Conservation (phyloP, 2,113 vertebrate species). For the Brachyistius frenatus region DNA sequence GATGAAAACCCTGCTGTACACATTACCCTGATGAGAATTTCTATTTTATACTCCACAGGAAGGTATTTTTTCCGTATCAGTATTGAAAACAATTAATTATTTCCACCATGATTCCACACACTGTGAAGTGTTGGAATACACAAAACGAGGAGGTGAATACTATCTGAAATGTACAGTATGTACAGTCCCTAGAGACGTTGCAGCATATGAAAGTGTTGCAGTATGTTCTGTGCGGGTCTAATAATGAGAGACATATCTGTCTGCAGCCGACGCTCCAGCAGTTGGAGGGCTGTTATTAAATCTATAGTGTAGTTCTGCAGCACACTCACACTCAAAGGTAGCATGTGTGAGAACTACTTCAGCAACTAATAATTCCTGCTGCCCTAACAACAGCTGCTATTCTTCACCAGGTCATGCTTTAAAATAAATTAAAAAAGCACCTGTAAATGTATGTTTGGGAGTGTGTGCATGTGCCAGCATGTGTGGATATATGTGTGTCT, state of each 20-base stretch:
- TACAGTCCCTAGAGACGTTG: neutral
- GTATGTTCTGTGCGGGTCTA: neutral
- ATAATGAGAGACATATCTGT: conserved; percentile 1
- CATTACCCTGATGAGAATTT: too few relatives aligned
- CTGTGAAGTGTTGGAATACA: neutral
- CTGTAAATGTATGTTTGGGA: neutral
- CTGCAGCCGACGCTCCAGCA: neutral
- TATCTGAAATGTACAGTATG: too few relatives aligned
- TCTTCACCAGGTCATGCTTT: neutral
- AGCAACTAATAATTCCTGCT: conserved; percentile 2
- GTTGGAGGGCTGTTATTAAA: neutral
- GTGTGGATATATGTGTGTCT: neutral
- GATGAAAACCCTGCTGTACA: too few relatives aligned
- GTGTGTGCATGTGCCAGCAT: neutral
- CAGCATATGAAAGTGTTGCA: neutral
- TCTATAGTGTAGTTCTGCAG: neutral
- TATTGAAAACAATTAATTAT: too few relatives aligned
- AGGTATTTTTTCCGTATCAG: too few relatives aligned
- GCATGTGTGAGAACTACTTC: conserved; percentile 5
- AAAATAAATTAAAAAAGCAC: neutral
- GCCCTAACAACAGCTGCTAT: conserved; percentile 12
- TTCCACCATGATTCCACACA: neutral
- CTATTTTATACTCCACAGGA: too few relatives aligned
- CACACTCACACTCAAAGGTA: neutral
- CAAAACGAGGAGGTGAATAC: too few relatives aligned